These are phyloP conservation scores for Megalonaias nervosa DNA, from an alignment of 1,140 invertebrate species.

Conservation along the genomic window DNA sequence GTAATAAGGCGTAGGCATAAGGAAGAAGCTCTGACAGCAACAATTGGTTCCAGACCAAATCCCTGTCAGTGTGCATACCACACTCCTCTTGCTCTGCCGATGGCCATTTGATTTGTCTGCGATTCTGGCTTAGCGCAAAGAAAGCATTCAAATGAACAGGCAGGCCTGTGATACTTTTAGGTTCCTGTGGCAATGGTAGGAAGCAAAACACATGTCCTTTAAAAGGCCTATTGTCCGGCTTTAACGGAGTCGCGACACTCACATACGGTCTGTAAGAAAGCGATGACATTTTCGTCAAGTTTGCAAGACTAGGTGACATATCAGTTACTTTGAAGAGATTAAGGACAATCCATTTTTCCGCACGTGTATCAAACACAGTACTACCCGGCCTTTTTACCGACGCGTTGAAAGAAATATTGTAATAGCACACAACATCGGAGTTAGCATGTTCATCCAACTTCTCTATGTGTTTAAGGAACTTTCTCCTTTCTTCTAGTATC, in stretches of 20 bases:
- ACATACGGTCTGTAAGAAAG: constrained; percentile 57
- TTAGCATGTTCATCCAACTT: no score
- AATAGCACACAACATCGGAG: no score
- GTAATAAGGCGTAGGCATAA: constrained; percentile 34
- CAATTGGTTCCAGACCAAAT: constrained; percentile 57
- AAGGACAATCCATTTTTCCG: constrained; percentile 13
- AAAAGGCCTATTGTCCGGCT: constrained; percentile 5
- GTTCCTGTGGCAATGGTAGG: constrained; percentile 59
- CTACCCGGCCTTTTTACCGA: neutral
- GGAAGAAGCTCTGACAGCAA: constrained; percentile 55
- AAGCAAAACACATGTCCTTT: constrained; percentile 65
- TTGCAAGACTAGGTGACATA: constrained; percentile 23
- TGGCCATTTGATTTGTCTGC: constrained; percentile 62
- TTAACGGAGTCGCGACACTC: constrained; percentile 48
- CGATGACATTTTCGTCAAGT: constrained; percentile 46
- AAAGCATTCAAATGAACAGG: constrained; percentile 65
- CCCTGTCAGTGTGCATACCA: constrained; percentile 41
- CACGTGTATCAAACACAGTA: constrained; percentile 10
- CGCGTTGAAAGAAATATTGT: no score
- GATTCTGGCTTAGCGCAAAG: constrained; percentile 62
- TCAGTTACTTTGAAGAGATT: constrained; percentile 3
- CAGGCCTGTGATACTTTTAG: constrained; percentile 52
- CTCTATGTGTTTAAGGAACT: no score
- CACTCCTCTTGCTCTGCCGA: constrained; percentile 39
- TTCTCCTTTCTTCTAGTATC: no score